These are phyloP conservation scores for Leptopilina clavipes DNA, from an alignment of 1,140 invertebrate genomes.

Conservation along the genomic window DNA sequence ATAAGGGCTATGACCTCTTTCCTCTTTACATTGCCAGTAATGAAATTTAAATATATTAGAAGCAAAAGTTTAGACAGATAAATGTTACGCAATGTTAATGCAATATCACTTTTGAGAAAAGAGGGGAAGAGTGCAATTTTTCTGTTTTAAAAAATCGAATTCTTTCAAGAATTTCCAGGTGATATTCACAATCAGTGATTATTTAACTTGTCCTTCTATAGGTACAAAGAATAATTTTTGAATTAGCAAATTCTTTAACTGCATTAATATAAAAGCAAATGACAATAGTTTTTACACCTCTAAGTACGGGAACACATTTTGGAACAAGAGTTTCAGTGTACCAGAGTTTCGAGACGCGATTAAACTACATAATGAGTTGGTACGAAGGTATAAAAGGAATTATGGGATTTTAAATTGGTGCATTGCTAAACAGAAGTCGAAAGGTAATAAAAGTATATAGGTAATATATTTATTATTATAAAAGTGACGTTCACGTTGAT, in stretches of 20 bases:
- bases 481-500: background rate
- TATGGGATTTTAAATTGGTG: background rate
- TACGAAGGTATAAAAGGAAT: conserved; percentile 42
- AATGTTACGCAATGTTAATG: background rate
- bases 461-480: background rate
- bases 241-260: background rate
- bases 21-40: background rate
- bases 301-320: conserved; percentile 17
- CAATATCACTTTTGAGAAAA: too few species aligned
- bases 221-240: too few species aligned
- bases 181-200: background rate
- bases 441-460: background rate
- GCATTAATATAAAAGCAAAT: background rate
- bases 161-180: too few species aligned
- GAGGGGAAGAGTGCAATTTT: too few species aligned
- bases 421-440: background rate
- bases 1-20: conserved; percentile 60
- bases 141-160: too few species aligned
- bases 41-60: background rate
- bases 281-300: conserved; percentile 7
- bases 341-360: conserved; percentile 50
- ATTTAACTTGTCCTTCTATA: background rate
- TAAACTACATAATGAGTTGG: conserved; percentile 56
- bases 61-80: conserved; percentile 51
- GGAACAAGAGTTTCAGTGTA: conserved; percentile 36